Conservation (phyloP, 2,888 invertebrate species). For the Microchrysa polita region DNA sequence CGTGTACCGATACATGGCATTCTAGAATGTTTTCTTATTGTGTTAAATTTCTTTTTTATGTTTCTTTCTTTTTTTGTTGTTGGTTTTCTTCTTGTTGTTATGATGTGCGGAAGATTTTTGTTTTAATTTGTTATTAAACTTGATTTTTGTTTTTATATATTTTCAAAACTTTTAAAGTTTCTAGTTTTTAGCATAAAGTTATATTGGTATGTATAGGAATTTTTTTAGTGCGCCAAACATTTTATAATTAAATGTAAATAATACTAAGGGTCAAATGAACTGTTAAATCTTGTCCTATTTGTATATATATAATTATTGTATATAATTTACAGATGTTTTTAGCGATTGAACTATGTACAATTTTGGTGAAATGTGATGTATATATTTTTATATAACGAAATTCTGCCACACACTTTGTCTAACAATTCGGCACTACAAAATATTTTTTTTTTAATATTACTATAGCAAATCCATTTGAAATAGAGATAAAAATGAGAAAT, state of each 20-base stretch:
- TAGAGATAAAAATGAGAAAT: background rate
- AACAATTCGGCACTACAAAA: background rate
- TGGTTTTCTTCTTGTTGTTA: conserved; percentile 27
- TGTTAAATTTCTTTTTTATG: background rate
- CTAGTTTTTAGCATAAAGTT: conserved; percentile 6
- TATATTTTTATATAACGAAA: conserved; percentile 7
- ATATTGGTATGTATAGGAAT: conserved; percentile 27
- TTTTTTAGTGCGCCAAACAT: conserved; percentile 38
- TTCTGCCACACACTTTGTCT: background rate
- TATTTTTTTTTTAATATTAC: background rate
- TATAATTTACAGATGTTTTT: conserved; percentile 20
- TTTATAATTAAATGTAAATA: conserved; percentile 12
- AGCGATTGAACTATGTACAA: conserved; percentile 23
- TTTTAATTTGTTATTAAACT: background rate
- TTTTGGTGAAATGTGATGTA: conserved; percentile 9
- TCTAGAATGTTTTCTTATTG: background rate
- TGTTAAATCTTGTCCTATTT: conserved; percentile 4
- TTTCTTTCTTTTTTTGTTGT: conserved; percentile 29
- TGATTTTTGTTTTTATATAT: background rate
- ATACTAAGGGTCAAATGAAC: background rate
- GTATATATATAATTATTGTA: background rate
- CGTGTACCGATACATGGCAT: background rate
- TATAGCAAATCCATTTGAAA: too few species aligned
- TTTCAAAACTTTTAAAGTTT: conserved; percentile 24
- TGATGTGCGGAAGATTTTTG: conserved; percentile 34